A percentile compares a stretch with the other conserved stretches of the same genome.
phyloP scores from a whole-genome alignment of 2,113 vertebrate species.

The Syrrhaptes paradoxus region DNA sequence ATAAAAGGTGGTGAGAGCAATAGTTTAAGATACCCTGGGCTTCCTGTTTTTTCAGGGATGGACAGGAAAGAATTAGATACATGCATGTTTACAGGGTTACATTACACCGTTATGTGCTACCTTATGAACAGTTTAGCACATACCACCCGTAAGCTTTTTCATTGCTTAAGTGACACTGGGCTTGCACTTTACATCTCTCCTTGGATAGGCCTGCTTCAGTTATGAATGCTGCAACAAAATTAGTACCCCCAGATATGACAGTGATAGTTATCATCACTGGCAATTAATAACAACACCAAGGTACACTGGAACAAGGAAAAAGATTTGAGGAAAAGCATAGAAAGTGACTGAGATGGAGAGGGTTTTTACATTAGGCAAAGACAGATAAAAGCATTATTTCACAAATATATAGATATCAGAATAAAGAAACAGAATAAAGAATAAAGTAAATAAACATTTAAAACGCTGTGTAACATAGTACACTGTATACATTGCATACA shows the following conservation, averaged over 20 bases:
- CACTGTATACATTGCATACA: not conserved
- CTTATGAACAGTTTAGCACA: not conserved
- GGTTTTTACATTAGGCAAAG: not conserved
- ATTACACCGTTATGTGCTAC: not conserved
- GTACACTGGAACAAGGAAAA: not conserved
- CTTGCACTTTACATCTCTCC: rapidly evolving
- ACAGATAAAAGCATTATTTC: not conserved
- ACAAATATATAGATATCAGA: not conserved
- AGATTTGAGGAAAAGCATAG: not conserved
- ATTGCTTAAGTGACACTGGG: not conserved
- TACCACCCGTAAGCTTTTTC: not conserved
- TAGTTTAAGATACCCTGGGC: not conserved
- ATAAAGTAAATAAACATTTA: not conserved
- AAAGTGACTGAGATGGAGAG: not conserved
- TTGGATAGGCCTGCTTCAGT: not conserved
- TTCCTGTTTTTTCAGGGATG: rapidly evolving
- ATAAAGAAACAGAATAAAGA: not conserved
- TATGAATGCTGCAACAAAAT: rapidly evolving
- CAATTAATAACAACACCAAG: not conserved
- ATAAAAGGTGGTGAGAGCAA: not conserved
- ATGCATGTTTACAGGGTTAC: not conserved
- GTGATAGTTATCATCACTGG: not conserved
- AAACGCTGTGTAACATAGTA: not conserved
- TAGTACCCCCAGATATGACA: not conserved
- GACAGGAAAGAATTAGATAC: not conserved